phyloP scores from a whole-genome alignment of 2,888 invertebrate genomes.

The Chydorus sphaericus region DNA sequence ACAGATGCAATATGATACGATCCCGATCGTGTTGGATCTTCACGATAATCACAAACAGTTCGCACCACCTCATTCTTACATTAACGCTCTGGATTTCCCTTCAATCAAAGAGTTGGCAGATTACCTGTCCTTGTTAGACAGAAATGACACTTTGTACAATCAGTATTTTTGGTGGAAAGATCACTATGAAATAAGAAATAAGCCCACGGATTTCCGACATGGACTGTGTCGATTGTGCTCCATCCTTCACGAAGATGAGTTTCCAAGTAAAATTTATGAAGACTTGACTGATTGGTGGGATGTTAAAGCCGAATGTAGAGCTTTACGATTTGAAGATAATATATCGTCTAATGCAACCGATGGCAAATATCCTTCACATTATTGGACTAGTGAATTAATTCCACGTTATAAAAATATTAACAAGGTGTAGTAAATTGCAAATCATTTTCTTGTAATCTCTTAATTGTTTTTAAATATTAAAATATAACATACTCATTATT shows the following conservation, averaged over 20 bases:
- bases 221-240: background rate
- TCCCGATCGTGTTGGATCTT: background rate
- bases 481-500: no score
- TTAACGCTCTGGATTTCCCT: constrained; percentile 89
- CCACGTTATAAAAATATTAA: no score
- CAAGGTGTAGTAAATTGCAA: no score
- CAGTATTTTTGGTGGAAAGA: constrained; percentile 72
- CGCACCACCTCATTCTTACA: constrained; percentile 80
- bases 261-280: background rate
- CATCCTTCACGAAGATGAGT: background rate
- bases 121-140: constrained; percentile 69
- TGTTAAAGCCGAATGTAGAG: background rate
- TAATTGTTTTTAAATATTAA: no score
- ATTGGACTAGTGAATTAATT: no score
- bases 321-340: no score
- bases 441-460: no score
- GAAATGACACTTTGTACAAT: constrained; percentile 79
- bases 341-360: no score
- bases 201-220: background rate
- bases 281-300: background rate
- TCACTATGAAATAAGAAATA: background rate
- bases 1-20: background rate
- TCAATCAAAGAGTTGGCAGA: constrained; percentile 72
- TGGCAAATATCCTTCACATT: no score
- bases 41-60: constrained; percentile 67